Base-by-base conservation (phyloP, 2,113 vertebrate genomes). In the Bombycilla garrulus region DNA sequence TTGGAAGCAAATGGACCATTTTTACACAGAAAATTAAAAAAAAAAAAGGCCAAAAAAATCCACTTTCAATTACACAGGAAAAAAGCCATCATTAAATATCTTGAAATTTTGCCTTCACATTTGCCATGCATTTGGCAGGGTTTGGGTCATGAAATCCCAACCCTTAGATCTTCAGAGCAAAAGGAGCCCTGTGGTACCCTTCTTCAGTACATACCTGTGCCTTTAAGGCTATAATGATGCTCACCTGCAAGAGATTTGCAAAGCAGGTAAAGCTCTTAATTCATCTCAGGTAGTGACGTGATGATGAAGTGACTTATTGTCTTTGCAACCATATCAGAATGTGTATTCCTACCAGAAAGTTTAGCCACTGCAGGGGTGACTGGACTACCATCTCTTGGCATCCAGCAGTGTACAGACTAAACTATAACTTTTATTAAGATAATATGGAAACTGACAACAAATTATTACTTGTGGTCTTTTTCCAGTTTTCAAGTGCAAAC, bases 261-360 rank as follows among this genome's bases (percentile, higher is more conserved):
- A 97, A 96, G 97, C 96, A 87, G 90, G 42, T 93, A 96, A 95
- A 97, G 96, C 96, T 94, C 69, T 98, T 98, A 97, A 98, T 97
- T 98, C 97, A 97, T 96, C 97, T 97, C 97, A 97, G 87, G 95
- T 89, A 83, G 67, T 92, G 96, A 92, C 71, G 76, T 69, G 48
- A 96, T 98, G 98, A 98, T 98, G 98, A 99, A 98, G 98, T 98
- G 97, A 98, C 97, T 97, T 96, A 98, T 98, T 98, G 98, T 97
- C 94, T 51, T 97, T 93, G 73, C 97, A 98, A 91, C 97, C 93
- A 89, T 70, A 78, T 92, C 73, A 77, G 48, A 54, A 35, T 5
- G 3, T 57, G n/a, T 95, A 93, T 95, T 98, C 95, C 92, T 97
- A 89, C 86, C 92, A 97, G 97, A 98, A 98, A 98, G 96, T 90